Base-by-base conservation (phyloP, 2,797 vertebrate genomes). In the Dryobates pubescens region DNA sequence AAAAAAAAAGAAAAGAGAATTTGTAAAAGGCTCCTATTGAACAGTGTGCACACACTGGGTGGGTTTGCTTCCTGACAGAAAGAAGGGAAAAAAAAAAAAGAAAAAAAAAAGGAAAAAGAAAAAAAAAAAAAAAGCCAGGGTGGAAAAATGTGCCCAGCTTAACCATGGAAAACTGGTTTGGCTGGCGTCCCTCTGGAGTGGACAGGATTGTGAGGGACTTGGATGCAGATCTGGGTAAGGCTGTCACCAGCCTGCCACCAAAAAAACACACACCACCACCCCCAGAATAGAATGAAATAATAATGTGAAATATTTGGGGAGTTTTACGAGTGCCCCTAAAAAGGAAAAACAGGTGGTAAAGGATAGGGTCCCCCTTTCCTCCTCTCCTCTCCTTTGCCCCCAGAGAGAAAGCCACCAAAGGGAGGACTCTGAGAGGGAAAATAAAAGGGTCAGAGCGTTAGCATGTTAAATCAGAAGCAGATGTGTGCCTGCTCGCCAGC, bases 161-260 rank as follows among this genome's bases (percentile, higher is more conserved):
- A 96, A 97, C 97, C 97, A 96, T 89, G 96, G 95, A 97, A 97
- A 97, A 96, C 97, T 97, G 97, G 97, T 97, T 98, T 97, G 97
- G 96, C 97, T 92, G 91, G 43, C 4, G 34, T 93, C 90, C 69
- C 65, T 95, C 93, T 9, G 32, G 93, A 95, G 93, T 95, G 95
- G 97, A 95, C 93, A 90, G 89, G 94, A 79, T 92, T 89, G 95
- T 5, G 4, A 93, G 86, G 88, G 75, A 90, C 62, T 88, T 56
- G 86, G 94, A 92, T 64, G 41, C 3, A 2, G 45, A 49, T 90
- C 76, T 1, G 65, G 91, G 89, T 76, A 75, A 30, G 93, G 86
- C 91, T 80, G 70, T 93, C 82, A 84, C 86, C 70, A 89, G 78
- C 75, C 83, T 20, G 18, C 7, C 7, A 6, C 1, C 19, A 77